Evolutionary conservation across 1,140 invertebrate genomes (phyloP), one percentile per base, ranked within the genome.

Genomic region (Drosophila simulans): DNA sequence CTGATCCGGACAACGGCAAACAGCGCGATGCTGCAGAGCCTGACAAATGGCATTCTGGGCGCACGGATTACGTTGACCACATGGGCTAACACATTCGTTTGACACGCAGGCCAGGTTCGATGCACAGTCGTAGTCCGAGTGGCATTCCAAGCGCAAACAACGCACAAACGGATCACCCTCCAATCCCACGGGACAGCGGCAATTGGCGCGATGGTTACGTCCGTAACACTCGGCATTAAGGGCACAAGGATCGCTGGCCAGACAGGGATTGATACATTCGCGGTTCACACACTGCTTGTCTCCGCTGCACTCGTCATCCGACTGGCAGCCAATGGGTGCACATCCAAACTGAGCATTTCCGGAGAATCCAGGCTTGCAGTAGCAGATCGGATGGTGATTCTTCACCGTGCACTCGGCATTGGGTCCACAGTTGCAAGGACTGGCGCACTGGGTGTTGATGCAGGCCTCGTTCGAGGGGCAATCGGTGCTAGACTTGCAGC

Each of bases 281-380:
- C 95, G 95, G 78, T 97, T 97, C 79, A 96, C 95, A 75, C 97
- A 98, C 56, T 95, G 95, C 77, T 97, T 95, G 39, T 95, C 95
- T 58, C 95, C 93, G 17, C 94, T 90, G 86, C 97, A 98, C 90
- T 98, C 96, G 54, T 94, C 94, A 85, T 97, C 96, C 10, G 95
- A 94, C 90, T 95, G 94, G 86, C 97, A 98, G 40, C 96, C 96
- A 83, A 97, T 96, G 94, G 96, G 95, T 8, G 94, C 92, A 79
- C 97, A 98, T 51, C 95, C 96, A 58, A 94, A 93, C 92, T 97
- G 96, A 15, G 97, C 96, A 92, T 97, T 97, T 82, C 97, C 97
- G 25, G 96, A 96, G 90, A 94, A 97, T 46, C 96, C 96, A 15
- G 95, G 94, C 79, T 94, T 92, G 90, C 97, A 98, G 70, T 93